phyloP scores from a whole-genome alignment of 2,113 vertebrate species.

The Perca schrenkii region DNA sequence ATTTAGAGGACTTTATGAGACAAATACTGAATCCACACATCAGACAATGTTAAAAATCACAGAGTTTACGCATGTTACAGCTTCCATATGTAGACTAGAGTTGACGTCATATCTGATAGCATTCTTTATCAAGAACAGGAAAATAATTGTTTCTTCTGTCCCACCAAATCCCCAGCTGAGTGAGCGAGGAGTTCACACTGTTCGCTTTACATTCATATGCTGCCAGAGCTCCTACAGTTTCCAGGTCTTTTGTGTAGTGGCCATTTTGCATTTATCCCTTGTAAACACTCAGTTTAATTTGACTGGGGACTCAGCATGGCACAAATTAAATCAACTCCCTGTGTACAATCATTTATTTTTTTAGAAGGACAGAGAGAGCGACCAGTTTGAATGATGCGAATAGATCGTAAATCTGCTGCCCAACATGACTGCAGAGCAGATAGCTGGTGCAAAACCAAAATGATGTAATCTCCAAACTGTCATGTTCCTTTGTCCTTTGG shows the following conservation, averaged over 20 bases:
- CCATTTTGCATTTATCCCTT: conserved; percentile 60
- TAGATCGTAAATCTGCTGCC: conserved; percentile 57
- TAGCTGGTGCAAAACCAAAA: conserved; percentile 54
- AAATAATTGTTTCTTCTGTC: conserved; percentile 17
- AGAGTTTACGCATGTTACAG: not conserved
- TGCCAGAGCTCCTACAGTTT: conserved; percentile 49
- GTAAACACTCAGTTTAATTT: conserved; percentile 77
- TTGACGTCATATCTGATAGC: not conserved
- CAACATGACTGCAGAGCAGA: conserved; percentile 50
- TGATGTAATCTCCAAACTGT: conserved; percentile 57
- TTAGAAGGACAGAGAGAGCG: conserved; percentile 58
- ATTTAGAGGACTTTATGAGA: not conserved
- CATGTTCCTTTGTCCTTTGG: conserved; percentile 56
- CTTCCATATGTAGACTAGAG: conserved; percentile 5
- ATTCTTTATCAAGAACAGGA: conserved; percentile 10
- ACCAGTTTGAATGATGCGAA: conserved; percentile 53
- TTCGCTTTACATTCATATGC: conserved; percentile 40
- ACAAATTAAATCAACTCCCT: conserved; percentile 71
- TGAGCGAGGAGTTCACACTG: conserved; percentile 28
- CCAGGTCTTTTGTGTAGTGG: conserved; percentile 44
- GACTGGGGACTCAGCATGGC: conserved; percentile 67
- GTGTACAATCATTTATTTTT: conserved; percentile 70
- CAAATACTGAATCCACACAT: not conserved
- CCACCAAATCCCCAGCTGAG: conserved; percentile 35
- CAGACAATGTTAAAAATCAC: not conserved